Evolutionary conservation across 2,113 vertebrate species (phyloP).

Genomic region (Origma solitaria): DNA sequence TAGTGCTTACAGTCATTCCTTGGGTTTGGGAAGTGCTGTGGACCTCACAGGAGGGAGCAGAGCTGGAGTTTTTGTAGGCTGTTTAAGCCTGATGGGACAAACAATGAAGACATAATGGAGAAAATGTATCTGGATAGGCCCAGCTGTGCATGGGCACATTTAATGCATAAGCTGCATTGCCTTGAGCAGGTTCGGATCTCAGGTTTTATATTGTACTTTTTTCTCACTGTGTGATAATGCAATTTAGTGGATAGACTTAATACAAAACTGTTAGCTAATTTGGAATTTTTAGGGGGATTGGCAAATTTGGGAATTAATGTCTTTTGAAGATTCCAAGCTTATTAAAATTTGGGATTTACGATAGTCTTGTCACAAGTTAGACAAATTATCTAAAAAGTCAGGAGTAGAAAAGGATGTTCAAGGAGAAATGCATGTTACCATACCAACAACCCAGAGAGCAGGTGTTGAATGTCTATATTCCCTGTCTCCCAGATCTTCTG

Average conservation of each 20-base stretch:
- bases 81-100: neutral
- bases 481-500: neutral
- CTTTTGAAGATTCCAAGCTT: neutral
- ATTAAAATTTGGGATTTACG: neutral
- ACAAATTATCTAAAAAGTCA: neutral
- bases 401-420: neutral
- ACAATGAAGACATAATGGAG: neutral
- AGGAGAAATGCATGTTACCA: conserved; percentile 13
- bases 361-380: neutral
- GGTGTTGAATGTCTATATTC: neutral
- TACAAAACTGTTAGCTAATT: neutral
- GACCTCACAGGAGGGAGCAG: neutral
- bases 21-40: neutral
- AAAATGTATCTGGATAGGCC: neutral
- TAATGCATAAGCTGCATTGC: neutral
- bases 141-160: fast-evolving
- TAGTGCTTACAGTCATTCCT: neutral
- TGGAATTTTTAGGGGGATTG: neutral
- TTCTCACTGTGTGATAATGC: neutral
- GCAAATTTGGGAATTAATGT: neutral
- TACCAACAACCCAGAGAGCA: neutral
- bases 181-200: neutral
- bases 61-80: neutral
- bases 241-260: neutral
- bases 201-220: neutral